Evolutionary conservation across 2,113 vertebrate species (phyloP), one percentile per base, ranked within the genome.

Genomic region (Peromyscus polionotus): DNA sequence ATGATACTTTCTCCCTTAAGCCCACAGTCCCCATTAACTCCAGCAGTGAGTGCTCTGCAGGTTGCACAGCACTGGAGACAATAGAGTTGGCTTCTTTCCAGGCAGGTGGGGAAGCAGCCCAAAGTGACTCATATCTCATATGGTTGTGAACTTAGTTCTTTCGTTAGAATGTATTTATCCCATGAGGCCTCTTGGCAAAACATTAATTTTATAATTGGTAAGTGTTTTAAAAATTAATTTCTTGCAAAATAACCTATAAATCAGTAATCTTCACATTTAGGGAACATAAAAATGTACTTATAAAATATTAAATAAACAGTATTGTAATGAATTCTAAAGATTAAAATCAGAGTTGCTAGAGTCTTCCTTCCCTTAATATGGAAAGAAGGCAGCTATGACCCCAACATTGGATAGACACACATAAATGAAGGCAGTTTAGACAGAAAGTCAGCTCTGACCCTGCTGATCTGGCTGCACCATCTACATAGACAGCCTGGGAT

Each of bases 91-190:
- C 92, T 57, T 83, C 76, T 90, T 84, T 91, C 92, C 95, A 95
- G 90, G 80, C 51, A 77, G 51, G 10, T 6, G 7, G 28, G 93
- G n/a, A 73, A 73, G 36, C 61, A 73, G 80, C 61, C 90, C n/a
- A 48, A 95, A 92, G 36, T 85, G 33, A 88, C 95, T 90, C 51
- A 90, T 20, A 33, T 88, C 54, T 70, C 93, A 83, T 65, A 91
- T 68, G 84, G 75, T 61, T 36, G 80, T 24, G 65, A 95, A 39
- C 87, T 57, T 75, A 48, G 39, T 95, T 90, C 81, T 89, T 80
- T 87, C 88, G 42, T 95, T 68, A 42, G 94, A 88, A 97, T 77
- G 11, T 63, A 95, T 92, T 94, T 67, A 90, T 90, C 88, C 72
- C 93, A 31, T 73, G 95, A 95, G 96, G n/a, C 80, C 42, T 86